Evolutionary conservation across 64 coral and sea anemone genomes (phyloP), one percentile per base, ranked within the genome.

Genomic region (Dendronephthya gigantea): DNA sequence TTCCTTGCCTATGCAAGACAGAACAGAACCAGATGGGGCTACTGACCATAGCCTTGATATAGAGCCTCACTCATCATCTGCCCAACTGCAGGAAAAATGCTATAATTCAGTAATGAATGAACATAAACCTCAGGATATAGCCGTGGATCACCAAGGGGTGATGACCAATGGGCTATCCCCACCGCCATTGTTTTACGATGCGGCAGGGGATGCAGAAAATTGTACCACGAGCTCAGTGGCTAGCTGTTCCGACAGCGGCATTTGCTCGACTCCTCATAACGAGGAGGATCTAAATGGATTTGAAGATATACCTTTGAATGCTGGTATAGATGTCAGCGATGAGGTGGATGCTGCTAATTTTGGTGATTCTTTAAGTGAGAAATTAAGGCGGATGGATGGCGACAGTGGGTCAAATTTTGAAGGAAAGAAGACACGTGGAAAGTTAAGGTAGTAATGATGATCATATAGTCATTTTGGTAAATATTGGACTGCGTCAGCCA

Each of bases 251-350:
- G 72, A 79, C 28, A 79, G 72, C 29, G 72, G 72, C 6, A 79
- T 79, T 15, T 79, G 72, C 72, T 79, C 72, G 9, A 79, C 72
- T 9, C 72, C 72, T 36, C 72, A 79, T 39, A 79, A 79, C 29
- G 72, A 79, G 36, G 32, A 79, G 13, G 72, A 79, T 4, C 30
- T 79, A 6, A 62, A 27, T 62, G 72, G 17, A 79, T 79, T 79
- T 79, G 72, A 79, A 39, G 72, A 79, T 19, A 79, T 79, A 34
- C 72, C 72, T 35, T 34, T 79, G 72, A 79, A 79, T 34, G 36
- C 9, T 39, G 9, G 32, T 29, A 79, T 12, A 36, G 72, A 79
- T 39, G 7, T 62, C 17, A 23, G 55, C 25, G 30, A 39, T 79
- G 72, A 12, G 10, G 22, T 79, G 19, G 8, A 79, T 79, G 72